Conservation (phyloP, 2,113 vertebrate species). For the Festucalex cinctus region DNA sequence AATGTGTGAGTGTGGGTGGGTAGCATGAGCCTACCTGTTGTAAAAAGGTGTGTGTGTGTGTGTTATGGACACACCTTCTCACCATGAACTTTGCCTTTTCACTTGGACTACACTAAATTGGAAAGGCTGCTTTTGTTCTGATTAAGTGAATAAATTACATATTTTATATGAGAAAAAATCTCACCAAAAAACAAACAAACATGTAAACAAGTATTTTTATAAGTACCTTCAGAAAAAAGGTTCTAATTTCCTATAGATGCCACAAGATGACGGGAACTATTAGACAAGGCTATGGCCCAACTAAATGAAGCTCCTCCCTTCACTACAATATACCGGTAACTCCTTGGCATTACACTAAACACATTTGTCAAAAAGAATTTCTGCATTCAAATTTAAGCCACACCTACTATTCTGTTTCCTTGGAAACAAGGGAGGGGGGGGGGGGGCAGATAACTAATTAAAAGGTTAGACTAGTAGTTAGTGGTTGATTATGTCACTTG, state of each 20-base stretch:
- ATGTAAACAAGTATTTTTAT: too few relatives aligned
- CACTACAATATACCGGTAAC: neutral
- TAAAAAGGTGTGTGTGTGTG: conserved; percentile 9
- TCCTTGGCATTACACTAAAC: neutral
- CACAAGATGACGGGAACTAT: neutral
- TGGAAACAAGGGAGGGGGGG: too few relatives aligned
- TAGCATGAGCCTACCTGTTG: conserved; percentile 51
- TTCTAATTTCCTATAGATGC: neutral
- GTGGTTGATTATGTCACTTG: too few relatives aligned
- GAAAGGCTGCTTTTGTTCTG: neutral
- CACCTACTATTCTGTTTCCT: too few relatives aligned
- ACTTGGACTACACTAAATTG: neutral
- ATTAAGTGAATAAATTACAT: neutral
- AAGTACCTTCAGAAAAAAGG: neutral
- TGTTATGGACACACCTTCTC: conserved; percentile 31
- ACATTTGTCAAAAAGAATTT: neutral
- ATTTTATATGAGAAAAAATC: neutral
- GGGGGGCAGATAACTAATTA: too few relatives aligned
- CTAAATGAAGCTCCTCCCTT: neutral
- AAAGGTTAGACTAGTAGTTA: too few relatives aligned
- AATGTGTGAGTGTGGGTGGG: conserved; percentile 51
- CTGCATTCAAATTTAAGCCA: neutral
- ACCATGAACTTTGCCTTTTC: conserved; percentile 43
- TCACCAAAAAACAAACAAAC: too few relatives aligned
- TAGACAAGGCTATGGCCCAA: neutral